Conservation (phyloP, 2,113 vertebrate genomes). For the Pluvialis apricaria region DNA sequence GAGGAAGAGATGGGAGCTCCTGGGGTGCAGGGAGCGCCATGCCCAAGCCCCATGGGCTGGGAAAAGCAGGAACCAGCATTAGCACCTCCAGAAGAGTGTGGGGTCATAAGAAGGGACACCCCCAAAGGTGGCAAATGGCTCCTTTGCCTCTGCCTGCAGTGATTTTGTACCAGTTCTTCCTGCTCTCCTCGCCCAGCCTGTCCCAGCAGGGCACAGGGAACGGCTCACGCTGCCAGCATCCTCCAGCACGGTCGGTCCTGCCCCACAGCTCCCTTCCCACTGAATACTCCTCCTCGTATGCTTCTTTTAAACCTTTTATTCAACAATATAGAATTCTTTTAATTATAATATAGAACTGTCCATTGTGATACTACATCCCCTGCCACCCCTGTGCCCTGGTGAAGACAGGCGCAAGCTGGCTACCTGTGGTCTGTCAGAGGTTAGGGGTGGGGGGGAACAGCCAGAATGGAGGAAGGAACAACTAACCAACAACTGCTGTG, state of each 20-base stretch:
- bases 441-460: neutral
- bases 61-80: neutral
- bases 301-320: conserved; percentile 80
- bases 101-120: neutral
- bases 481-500: conserved; percentile 57
- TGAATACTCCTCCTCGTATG: conserved; percentile 57
- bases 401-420: conserved; percentile 26
- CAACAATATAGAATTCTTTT: conserved; percentile 77
- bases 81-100: neutral
- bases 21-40: neutral
- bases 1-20: neutral
- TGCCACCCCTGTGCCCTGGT: neutral
- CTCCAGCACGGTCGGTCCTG: neutral
- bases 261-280: conserved; percentile 17
- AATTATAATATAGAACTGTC: conserved; percentile 65
- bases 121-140: neutral
- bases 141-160: neutral
- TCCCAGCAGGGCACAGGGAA: neutral
- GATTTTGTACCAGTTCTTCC: neutral
- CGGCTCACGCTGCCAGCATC: neutral
- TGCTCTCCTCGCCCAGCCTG: neutral
- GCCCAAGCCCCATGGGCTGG: rapidly evolving
- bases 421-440: neutral
- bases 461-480: neutral
- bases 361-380: neutral